Evolutionary conservation across 1,140 invertebrate genomes (phyloP), one percentile per base, ranked within the genome.

Genomic region (Chionoecetes opilio): DNA sequence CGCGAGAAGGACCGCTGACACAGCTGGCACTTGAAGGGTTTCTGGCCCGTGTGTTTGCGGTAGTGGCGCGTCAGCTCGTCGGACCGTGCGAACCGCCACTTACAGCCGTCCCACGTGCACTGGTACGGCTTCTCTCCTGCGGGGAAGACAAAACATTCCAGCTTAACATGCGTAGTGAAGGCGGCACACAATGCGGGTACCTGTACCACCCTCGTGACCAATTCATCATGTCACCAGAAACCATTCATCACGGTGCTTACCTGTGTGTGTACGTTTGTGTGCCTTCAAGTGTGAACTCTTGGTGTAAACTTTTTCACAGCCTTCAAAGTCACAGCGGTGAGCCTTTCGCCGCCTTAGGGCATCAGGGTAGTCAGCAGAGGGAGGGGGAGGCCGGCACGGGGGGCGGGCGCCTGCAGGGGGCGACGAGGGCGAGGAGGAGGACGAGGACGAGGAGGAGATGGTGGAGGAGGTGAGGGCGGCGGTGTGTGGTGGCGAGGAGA

Each of bases 211-310:
- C 26, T 75, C 6, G n/a, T 75, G 3, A 75, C 63, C 63, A 75
- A 75, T 75, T n/a, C 26, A 26, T 75, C 63, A 75, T 75, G 63
- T 75, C 63, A 75, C 63, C 63, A 26, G 3, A 11, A 37, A 35
- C n/a, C 8, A 31, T n/a, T 29, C 21, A 75, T 29, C 38, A 46
- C 31, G 17, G 75, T 31, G 37, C 38, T 41, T 97, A 99, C 99
- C 99, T 97, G 99, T 99, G 96, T 99, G 99, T 86, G 98, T 99
- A 96, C 99, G 97, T 97, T 99, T 98, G 97, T 99, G 99, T 82
- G 99, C 99, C 97, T 99, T 99, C 34, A 99, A 98, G 97, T 99
- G 99, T 35, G 98, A 99, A 97, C 99, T 99, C 97, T 99, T 99
- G 46, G 99, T 99, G 97, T 99, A 99, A 32, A 99, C 98, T 97